Evolutionary conservation across 2,113 vertebrate species (phyloP), one percentile per base, ranked within the genome.

Genomic region (Tauraco erythrolophus): DNA sequence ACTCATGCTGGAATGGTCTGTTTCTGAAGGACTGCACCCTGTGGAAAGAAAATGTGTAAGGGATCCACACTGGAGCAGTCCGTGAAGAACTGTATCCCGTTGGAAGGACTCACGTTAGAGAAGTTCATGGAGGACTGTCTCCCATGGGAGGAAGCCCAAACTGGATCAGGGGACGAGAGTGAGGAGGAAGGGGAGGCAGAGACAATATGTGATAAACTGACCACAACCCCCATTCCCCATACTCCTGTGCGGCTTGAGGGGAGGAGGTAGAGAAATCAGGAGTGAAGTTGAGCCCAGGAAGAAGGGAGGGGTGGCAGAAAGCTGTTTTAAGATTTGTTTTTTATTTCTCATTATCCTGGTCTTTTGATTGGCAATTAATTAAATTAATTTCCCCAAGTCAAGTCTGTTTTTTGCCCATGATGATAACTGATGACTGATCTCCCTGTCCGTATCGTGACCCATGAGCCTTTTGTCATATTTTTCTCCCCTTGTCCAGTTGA

Each of bases 201-300:
- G 10, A 35, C 17, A 46, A 33, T 2, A 2, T 23, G 6, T 51
- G 35, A 17, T 17, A 21, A 68, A 51, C 10, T 53, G 37, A 25
- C 30, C 1, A 1, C 9, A 43, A n/a, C 4, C 9, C 31, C 15
- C 25, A 30, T 30, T 45, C 24, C 23, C 39, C 3, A 1, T 45
- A 17, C 19, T 14, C 19, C 61, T 31, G 10, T 1, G 5, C 15
- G 1, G 0, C 33, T 23, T 2, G 1, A 9, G 31, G 30, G 27
- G 15, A 61, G 19, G 17, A 75, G 24, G 10, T 45, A 7, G n/a
- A 65, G 78, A 46, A 75, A 35, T 1, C 7, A 6, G 18, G n/a
- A 66, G 5, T 11, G 43, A 57, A 37, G 39, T 10, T 64, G 8
- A 45, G 25, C 46, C 53, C 6, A 5, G 43, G 19, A 62, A 31